phyloP scores from a whole-genome alignment of 2,113 vertebrate species.

The Aix galericulata region DNA sequence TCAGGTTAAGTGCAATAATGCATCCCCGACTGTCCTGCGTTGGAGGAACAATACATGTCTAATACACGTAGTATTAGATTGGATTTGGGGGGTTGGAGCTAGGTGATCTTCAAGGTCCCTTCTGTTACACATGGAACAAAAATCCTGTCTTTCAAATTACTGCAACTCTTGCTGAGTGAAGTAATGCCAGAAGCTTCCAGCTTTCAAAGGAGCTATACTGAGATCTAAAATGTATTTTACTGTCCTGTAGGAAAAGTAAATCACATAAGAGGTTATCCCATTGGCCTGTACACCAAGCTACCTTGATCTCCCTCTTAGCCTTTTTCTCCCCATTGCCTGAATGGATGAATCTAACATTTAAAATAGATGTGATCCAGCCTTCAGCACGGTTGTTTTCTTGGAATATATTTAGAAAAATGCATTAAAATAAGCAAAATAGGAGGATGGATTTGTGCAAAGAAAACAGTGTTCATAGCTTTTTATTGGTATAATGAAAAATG shows the following conservation, averaged over 20 bases:
- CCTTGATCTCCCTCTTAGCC: not conserved
- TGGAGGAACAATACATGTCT: not conserved
- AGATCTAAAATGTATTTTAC: not conserved
- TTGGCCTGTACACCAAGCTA: not conserved
- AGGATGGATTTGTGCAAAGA: not conserved
- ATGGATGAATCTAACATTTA: not conserved
- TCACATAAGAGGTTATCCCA: not conserved
- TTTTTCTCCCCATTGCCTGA: not conserved
- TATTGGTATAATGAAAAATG: not conserved
- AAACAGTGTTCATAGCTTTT: not conserved
- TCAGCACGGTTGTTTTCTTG: not conserved
- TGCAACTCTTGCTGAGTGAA: not conserved
- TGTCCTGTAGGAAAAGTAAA: not conserved
- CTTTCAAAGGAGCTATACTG: not conserved
- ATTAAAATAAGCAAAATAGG: not conserved
- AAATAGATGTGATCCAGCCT: not conserved
- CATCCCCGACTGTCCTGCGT: not conserved
- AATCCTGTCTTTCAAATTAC: not conserved
- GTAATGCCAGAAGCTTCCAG: not conserved
- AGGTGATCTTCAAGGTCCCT: too few relatives aligned
- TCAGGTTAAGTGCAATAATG: rapidly evolving
- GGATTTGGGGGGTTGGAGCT: too few relatives aligned
- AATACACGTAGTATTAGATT: too few relatives aligned
- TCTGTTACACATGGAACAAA: not conserved
- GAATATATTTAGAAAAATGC: not conserved